Conservation (phyloP, 2,113 vertebrate species). For the Pimephales promelas region DNA sequence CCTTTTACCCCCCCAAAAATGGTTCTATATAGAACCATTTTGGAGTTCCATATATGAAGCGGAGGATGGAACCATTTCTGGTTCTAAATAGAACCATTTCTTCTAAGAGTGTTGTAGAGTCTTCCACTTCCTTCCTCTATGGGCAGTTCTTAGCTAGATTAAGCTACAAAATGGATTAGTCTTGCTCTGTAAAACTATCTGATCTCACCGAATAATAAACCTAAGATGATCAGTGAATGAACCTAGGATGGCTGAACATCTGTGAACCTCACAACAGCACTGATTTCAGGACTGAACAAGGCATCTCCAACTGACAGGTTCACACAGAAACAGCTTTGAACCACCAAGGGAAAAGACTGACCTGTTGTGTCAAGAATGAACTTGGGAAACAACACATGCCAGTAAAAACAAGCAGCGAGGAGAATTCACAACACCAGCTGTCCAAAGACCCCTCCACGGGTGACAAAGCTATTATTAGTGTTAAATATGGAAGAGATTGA, state of each 20-base stretch:
- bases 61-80: too few species aligned
- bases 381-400: slow-evolving; percentile 42
- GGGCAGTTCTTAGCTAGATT: background rate
- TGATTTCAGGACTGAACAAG: slow-evolving; percentile 16
- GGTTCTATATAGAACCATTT: too few species aligned
- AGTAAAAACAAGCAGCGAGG: slow-evolving; percentile 37
- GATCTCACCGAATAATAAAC: background rate
- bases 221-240: background rate
- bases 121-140: background rate
- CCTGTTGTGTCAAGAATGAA: slow-evolving; percentile 50
- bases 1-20: too few species aligned
- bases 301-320: background rate
- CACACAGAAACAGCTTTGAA: slow-evolving; percentile 13
- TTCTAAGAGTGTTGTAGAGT: too few species aligned
- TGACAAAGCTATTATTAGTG: slow-evolving; percentile 67
- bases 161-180: background rate
- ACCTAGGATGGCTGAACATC: background rate
- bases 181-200: background rate
- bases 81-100: too few species aligned
- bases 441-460: slow-evolving; percentile 52
- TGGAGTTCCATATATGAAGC: too few species aligned
- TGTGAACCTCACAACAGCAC: background rate
- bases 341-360: slow-evolving; percentile 40
- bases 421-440: slow-evolving; percentile 68
- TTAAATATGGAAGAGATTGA: slow-evolving; percentile 53